These are phyloP conservation scores for Proales similis DNA, from an alignment of 1,140 invertebrate species.

Conservation along the genomic window DNA sequence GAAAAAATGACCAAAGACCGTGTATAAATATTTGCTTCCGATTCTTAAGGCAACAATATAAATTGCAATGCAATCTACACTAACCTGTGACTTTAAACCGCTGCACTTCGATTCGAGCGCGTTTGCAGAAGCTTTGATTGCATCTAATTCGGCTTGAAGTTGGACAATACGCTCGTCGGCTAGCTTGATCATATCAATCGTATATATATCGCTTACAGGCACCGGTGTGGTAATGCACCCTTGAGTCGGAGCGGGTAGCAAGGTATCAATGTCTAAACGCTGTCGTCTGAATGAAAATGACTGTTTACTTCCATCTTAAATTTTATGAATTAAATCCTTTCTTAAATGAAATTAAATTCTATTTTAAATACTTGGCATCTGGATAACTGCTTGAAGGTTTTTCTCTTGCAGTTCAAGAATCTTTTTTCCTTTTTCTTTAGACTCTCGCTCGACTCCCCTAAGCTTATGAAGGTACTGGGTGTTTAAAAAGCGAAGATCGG, in stretches of 20 bases:
- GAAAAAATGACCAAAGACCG: not conserved
- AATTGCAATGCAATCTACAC: not conserved
- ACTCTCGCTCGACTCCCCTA: constrained; percentile 56
- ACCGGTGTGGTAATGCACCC: constrained; percentile 39
- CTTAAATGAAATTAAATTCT: not conserved
- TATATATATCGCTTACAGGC: constrained; percentile 47
- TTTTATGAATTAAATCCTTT: constrained; percentile 12
- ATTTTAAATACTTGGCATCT: constrained; percentile 46
- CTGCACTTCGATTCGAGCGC: constrained; percentile 44
- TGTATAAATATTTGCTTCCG: constrained; percentile 17
- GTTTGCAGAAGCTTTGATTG: no score
- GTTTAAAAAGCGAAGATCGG: constrained; percentile 57
- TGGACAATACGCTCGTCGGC: constrained; percentile 49
- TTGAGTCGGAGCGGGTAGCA: constrained; percentile 41
- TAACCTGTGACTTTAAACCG: constrained; percentile 16
- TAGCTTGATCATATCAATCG: constrained; percentile 50
- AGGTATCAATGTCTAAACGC: constrained; percentile 50
- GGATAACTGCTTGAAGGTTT: constrained; percentile 56
- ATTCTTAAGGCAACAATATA: not conserved
- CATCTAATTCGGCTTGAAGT: constrained; percentile 42
- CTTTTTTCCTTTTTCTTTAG: constrained; percentile 57
- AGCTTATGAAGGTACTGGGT: constrained; percentile 59
- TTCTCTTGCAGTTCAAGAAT: constrained; percentile 59
- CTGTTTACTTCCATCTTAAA: constrained; percentile 50
- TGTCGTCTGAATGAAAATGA: constrained; percentile 51